phyloP scores from a whole-genome alignment of 2,113 vertebrate genomes.

The Coracopsis vasa region DNA sequence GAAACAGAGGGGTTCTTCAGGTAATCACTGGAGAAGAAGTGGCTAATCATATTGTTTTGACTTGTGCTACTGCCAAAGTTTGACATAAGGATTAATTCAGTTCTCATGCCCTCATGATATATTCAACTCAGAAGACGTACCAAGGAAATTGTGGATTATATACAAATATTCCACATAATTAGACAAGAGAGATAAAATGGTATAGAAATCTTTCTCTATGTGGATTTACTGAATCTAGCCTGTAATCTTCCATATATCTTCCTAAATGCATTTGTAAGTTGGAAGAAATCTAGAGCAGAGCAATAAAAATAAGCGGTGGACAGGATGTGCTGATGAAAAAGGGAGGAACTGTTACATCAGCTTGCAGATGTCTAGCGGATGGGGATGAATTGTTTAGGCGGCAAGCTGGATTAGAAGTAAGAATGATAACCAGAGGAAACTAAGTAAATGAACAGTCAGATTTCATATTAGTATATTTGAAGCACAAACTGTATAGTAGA shows the following conservation, averaged over 20 bases:
- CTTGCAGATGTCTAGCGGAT: conserved; percentile 12
- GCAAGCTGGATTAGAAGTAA: not conserved
- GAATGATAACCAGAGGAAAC: conserved; percentile 24
- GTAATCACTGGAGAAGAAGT: not conserved
- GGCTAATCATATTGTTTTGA: not conserved
- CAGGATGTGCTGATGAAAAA: conserved; percentile 44
- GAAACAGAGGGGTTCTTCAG: not conserved
- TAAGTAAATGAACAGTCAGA: not conserved
- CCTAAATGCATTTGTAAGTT: not conserved
- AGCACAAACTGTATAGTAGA: not conserved
- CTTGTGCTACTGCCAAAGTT: not conserved
- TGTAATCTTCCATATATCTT: not conserved
- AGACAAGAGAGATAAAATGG: not conserved
- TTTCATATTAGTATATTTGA: not conserved
- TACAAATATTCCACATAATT: not conserved
- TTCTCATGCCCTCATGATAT: not conserved
- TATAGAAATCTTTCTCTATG: not conserved
- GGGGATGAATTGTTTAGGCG: not conserved
- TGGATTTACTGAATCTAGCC: not conserved
- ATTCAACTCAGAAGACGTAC: not conserved
- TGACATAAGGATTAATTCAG: not conserved
- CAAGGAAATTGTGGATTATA: not conserved
- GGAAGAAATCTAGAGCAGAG: not conserved
- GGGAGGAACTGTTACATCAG: conserved; percentile 45
- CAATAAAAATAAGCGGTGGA: conserved; percentile 2